Percentiles rank a stretch among this genome's conserved stretches.
phyloP scores from a whole-genome alignment of 2,797 vertebrate genomes.

The Euthynnus affinis region DNA sequence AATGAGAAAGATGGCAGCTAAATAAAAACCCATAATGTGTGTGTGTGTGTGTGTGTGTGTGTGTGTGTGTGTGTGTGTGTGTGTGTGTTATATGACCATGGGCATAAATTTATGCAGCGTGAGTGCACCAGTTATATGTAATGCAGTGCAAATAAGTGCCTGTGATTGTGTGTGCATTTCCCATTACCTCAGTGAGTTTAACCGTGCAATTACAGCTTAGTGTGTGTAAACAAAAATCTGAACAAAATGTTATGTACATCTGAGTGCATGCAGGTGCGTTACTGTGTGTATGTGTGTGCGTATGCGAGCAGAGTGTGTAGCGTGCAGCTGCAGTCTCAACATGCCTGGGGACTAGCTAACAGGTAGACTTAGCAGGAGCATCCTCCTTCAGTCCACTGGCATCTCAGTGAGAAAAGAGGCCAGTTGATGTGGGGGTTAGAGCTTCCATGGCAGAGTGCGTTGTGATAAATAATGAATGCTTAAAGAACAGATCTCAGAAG shows the following conservation, averaged over 20 bases:
- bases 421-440: conserved; percentile 84
- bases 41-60: not conserved
- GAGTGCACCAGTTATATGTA: not conserved
- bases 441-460: conserved; percentile 77
- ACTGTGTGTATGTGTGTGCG: not conserved
- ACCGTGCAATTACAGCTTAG: conserved; percentile 28
- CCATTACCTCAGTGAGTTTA: conserved; percentile 15
- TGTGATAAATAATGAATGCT: conserved; percentile 85
- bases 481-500: conserved; percentile 79
- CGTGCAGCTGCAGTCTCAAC: conserved; percentile 24
- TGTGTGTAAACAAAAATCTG: conserved; percentile 28
- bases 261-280: not conserved
- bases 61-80: conserved; percentile 6
- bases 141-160: conserved; percentile 19
- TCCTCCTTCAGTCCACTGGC: conserved; percentile 70
- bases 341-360: conserved; percentile 65
- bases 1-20: conserved; percentile 27
- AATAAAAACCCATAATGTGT: not conserved
- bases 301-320: conserved; percentile 9
- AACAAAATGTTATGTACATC: conserved; percentile 19
- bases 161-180: conserved; percentile 33
- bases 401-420: conserved; percentile 82
- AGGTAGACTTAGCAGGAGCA: conserved; percentile 74
- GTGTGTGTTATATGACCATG: not conserved
- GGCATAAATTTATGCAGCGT: conserved; percentile 4